phyloP scores from a whole-genome alignment of 1,140 invertebrate genomes.

The Penaeus indicus region DNA sequence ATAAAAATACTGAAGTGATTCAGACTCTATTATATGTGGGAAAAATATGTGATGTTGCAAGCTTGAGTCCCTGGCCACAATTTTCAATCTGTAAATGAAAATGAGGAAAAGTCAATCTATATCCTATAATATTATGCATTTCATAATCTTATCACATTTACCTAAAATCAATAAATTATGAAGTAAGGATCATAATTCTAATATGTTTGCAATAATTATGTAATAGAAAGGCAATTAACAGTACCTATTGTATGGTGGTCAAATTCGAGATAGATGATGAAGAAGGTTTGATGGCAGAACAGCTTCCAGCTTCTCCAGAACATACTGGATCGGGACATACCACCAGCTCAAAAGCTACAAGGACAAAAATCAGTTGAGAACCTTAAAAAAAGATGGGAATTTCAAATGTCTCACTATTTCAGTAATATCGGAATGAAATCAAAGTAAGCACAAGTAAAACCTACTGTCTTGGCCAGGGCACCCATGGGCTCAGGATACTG shows the following conservation, averaged over 20 bases:
- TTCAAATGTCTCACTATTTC: not conserved
- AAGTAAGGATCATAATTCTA: too few relatives aligned
- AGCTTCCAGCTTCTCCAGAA: constrained; percentile 87
- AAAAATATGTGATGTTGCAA: too few relatives aligned
- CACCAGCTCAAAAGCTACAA: constrained; percentile 83
- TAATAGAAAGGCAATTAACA: too few relatives aligned
- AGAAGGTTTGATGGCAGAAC: constrained; percentile 86
- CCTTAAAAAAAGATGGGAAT: not conserved
- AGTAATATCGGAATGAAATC: not conserved
- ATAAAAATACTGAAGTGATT: too few relatives aligned
- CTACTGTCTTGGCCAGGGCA: constrained; percentile 82
- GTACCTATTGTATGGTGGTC: constrained; percentile 68
- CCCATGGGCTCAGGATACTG: constrained; percentile 96
- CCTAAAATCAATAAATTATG: too few relatives aligned
- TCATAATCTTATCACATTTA: too few relatives aligned
- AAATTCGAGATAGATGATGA: constrained; percentile 87
- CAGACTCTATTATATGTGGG: too few relatives aligned
- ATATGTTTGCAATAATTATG: too few relatives aligned
- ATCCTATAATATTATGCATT: too few relatives aligned
- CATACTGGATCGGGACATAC: constrained; percentile 85
- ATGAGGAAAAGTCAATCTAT: too few relatives aligned
- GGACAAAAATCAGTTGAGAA: not conserved
- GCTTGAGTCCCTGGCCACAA: too few relatives aligned
- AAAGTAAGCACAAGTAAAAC: constrained; percentile 61
- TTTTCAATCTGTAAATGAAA: too few relatives aligned